Evolutionary conservation across 1,140 invertebrate species (phyloP).

Genomic region (Cydia fagiglandana): DNA sequence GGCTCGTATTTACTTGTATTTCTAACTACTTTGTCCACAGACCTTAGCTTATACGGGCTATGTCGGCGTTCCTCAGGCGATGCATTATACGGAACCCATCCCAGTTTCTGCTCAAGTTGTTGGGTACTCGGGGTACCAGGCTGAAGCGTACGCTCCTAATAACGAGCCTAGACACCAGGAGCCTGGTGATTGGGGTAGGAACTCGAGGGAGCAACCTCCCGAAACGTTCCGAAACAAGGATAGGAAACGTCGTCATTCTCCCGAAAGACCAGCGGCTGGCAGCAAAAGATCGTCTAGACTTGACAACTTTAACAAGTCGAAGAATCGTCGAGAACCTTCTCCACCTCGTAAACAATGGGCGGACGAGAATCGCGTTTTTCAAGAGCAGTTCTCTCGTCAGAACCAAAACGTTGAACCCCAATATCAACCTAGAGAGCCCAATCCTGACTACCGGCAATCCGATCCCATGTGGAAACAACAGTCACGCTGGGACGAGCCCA

Average conservation of each 20-base stretch:
- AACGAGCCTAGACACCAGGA: neutral
- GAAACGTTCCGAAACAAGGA: neutral
- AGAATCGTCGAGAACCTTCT: neutral
- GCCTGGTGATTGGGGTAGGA: neutral
- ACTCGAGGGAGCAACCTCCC: neutral
- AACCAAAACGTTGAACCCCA: neutral
- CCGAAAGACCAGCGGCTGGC: neutral
- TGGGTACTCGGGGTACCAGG: neutral
- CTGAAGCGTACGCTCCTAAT: neutral
- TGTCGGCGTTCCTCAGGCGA: neutral
- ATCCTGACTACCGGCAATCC: neutral
- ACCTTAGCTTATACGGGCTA: slow-evolving; percentile 9
- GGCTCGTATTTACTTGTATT: neutral
- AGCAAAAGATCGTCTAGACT: neutral
- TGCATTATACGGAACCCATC: neutral
- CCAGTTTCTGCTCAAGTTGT: neutral
- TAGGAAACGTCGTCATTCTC: slow-evolving; percentile 7
- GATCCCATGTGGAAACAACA: neutral
- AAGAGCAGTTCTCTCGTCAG: neutral
- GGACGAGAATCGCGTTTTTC: neutral
- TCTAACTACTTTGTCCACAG: slow-evolving; percentile 30
- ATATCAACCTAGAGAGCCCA: slow-evolving; percentile 1
- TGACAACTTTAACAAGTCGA: neutral
- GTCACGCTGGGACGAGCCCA: neutral
- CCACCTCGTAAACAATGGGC: neutral